phyloP scores from a whole-genome alignment of 2,113 vertebrate genomes.

The Brachyhypopomus occidentalis region DNA sequence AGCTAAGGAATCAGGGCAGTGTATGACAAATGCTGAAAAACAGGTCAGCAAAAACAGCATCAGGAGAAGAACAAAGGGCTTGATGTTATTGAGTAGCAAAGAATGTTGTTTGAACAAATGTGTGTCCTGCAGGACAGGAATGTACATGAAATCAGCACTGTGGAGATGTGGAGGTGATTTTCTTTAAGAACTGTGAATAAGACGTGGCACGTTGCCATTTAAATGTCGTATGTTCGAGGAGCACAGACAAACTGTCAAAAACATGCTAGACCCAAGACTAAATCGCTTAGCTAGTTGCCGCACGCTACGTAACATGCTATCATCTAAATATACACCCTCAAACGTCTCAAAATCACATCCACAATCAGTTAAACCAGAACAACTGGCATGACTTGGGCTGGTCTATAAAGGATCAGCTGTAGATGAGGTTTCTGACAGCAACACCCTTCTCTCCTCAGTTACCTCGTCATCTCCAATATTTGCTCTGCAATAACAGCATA shows the following conservation, averaged over 20 bases:
- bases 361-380: constrained; percentile 46
- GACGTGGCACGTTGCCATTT: constrained; percentile 1
- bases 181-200: neutral
- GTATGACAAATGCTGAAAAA: constrained; percentile 55
- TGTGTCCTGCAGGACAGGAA: constrained; percentile 56
- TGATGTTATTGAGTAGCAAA: constrained; percentile 40
- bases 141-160: constrained; percentile 60
- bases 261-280: neutral
- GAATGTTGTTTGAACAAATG: constrained; percentile 49
- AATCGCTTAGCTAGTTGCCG: no score
- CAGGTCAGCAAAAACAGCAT: constrained; percentile 53
- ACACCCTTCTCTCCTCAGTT: constrained; percentile 27
- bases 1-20: constrained; percentile 34
- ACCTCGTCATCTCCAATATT: constrained; percentile 25
- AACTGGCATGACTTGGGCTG: constrained; percentile 41
- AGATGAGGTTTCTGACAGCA: constrained; percentile 37
- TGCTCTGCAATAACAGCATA: neutral
- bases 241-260: neutral
- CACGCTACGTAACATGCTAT: no score
- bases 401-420: constrained; percentile 40
- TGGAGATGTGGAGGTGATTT: constrained; percentile 19
- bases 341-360: constrained; percentile 31
- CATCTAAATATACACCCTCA: constrained; percentile 14
- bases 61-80: constrained; percentile 43
- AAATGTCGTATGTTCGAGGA: neutral